Base-by-base conservation (phyloP, 2,113 vertebrate genomes). In the Gobius niger region DNA sequence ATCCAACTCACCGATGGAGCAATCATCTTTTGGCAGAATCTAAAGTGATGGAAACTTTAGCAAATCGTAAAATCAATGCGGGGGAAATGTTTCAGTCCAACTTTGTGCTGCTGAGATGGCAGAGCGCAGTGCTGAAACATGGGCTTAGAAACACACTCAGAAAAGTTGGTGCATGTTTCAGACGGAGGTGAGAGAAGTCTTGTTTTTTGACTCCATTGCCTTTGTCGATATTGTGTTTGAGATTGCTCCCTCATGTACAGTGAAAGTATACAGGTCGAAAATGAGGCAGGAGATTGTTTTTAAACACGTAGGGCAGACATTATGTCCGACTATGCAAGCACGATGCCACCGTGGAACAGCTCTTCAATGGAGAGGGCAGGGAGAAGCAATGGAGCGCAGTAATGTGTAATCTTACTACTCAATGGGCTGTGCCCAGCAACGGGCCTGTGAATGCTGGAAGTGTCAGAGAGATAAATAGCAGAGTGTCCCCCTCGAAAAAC, bases 381-480 rank as follows among this genome's bases (percentile, higher is more conserved):
- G 92, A 94, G 90, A 97, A 93, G 95, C 97, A 97, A 98, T 98
- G 97, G 95, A 97, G 95, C 96, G 95, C 84, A 95, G 95, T 96
- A 96, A 97, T 97, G 96, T 96, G 96, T 96, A 98, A 98, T 98
- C 96, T 98, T 96, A 96, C 95, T 97, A 98, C 95, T 97, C 98
- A 98, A 98, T 99, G 97, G 98, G 92, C 97, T 98, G 98, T 98
- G 95, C 94, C 95, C 95, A 84, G 95, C 95, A 94, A 94, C 91
- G 94, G 93, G 93, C 93, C 93, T 94, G 94, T 94, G 93, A 94
- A 96, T 90, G 93, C 96, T 96, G 93, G 91, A 98, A 93, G 94
- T 99, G 98, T 98, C 97, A 99, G 94, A 89, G 97, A 99, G 98
- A 98, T 98, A 96, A 99, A 98, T 99, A 98, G 98, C 96, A 86